Evolutionary conservation across 2,888 invertebrate species (phyloP).

Genomic region (Trachelus troglodyta): DNA sequence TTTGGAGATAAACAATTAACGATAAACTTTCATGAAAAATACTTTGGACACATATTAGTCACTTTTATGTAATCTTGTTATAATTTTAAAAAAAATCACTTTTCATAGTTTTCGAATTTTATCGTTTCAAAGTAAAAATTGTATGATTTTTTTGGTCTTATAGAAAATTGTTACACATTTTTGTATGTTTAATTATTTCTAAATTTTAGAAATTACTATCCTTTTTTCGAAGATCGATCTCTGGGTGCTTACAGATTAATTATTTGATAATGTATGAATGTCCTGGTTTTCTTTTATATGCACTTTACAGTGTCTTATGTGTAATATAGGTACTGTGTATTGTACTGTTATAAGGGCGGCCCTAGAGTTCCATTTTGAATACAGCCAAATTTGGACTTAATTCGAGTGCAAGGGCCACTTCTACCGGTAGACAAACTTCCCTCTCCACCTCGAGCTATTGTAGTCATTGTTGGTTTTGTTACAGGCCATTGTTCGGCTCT

Average conservation of each 20-base stretch:
- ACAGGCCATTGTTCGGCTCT: constrained; percentile 29
- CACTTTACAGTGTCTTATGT: not conserved
- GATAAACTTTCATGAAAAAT: not conserved
- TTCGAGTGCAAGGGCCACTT: constrained; percentile 2
- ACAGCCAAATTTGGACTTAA: constrained; percentile 5
- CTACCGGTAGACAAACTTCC: constrained; percentile 19
- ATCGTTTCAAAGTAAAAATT: too few species aligned
- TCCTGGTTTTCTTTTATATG: not conserved
- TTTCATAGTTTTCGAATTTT: too few species aligned
- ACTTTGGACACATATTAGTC: not conserved
- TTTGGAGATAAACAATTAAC: not conserved
- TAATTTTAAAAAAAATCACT: too few species aligned
- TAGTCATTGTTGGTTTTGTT: constrained; percentile 36
- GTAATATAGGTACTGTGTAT: not conserved
- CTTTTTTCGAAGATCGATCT: too few species aligned
- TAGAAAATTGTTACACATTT: too few species aligned
- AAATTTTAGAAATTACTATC: too few species aligned
- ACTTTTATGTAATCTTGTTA: too few species aligned
- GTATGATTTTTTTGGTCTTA: too few species aligned
- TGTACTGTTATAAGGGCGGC: not conserved
- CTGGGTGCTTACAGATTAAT: too few species aligned
- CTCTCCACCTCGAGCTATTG: constrained; percentile 28
- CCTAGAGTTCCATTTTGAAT: not conserved
- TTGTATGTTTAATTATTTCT: too few species aligned
- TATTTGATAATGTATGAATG: too few species aligned